Conservation (phyloP, 1,140 invertebrate genomes). For the Mylabris phalerata region DNA sequence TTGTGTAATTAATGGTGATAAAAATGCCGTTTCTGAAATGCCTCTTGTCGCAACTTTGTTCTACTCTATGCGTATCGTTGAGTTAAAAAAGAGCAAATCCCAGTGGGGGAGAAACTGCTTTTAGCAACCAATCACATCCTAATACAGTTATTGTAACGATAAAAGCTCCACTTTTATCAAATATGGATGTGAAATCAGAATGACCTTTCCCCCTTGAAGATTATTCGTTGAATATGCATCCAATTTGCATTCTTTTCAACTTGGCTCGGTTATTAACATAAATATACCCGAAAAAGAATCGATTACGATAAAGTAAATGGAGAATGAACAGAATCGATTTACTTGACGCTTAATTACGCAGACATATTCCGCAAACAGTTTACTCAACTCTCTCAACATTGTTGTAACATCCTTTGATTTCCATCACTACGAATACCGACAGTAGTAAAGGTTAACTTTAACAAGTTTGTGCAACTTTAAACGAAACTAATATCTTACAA, state of each 20-base stretch:
- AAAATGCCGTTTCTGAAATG: no score
- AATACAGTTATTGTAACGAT: slow-evolving; percentile 22
- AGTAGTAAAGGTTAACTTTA: not conserved
- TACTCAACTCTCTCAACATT: slow-evolving; percentile 6
- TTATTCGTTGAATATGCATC: not conserved
- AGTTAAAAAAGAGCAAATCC: slow-evolving; percentile 16
- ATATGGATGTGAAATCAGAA: slow-evolving; percentile 12
- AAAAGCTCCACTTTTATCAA: slow-evolving; percentile 24
- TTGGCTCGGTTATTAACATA: not conserved
- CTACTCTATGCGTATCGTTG: slow-evolving; percentile 6
- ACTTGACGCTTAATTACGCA: not conserved
- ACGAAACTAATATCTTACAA: not conserved
- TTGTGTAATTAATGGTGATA: no score
- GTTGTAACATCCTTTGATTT: slow-evolving; percentile 6
- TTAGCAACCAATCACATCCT: slow-evolving; percentile 23
- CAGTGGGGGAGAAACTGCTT: slow-evolving; percentile 11
- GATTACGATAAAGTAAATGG: no score
- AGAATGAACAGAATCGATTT: not conserved
- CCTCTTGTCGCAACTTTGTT: no score
- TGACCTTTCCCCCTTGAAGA: no score
- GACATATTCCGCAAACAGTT: slow-evolving; percentile 5
- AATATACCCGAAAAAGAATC: not conserved
- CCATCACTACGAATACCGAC: not conserved
- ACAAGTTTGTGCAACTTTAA: slow-evolving; percentile 3
- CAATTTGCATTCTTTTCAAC: not conserved